Evolutionary conservation across 2,888 invertebrate genomes (phyloP), one percentile per base, ranked within the genome.

Genomic region (Pterostichus madidus): DNA sequence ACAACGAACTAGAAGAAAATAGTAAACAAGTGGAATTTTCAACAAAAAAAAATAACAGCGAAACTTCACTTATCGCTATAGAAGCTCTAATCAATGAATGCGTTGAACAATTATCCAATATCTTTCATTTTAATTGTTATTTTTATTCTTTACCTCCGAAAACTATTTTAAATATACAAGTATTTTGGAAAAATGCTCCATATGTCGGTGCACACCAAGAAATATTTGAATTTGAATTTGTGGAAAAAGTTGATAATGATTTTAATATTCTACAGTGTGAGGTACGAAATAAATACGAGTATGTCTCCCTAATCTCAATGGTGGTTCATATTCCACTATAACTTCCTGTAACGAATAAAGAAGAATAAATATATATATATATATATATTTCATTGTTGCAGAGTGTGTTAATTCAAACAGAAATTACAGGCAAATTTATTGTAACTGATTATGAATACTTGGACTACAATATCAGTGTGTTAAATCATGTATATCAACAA

Each of bases 401-500:
- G 49, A 31, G 52, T 49, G 39, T 56, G 4, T 35, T 77, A 6
- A n/a, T 77, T 56, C 53, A 77, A 53, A 15, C 77, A 13, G 77
- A 77, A 56, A 15, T 56, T 8, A 77, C 77, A 11, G 77, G 77
- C 11, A 53, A 35, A 77, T 77, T 77, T 77, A 77, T 77, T 4
- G 4, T 15, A 7, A 15, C 59, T 17, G 39, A 59, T 52, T 15
- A n/a, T 4, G 56, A 77, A 1, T 77, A 77, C 35, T n/a, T 77
- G 4, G 77, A 77, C 35, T 77, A 35, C 44, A 77, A 77, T 56
- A 56, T 56, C 0, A 56, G 77, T 17, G n/a, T 77, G 10, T 6
- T 77, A 39, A 77, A 77, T n/a, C 56, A 35, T 15, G 59, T 77
- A 15, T 77, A 77, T 59, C 77, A 77, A 39, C 56, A 77, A 56